phyloP scores from a whole-genome alignment of 2,888 invertebrate species.

The Acanthosepion pharaonis region DNA sequence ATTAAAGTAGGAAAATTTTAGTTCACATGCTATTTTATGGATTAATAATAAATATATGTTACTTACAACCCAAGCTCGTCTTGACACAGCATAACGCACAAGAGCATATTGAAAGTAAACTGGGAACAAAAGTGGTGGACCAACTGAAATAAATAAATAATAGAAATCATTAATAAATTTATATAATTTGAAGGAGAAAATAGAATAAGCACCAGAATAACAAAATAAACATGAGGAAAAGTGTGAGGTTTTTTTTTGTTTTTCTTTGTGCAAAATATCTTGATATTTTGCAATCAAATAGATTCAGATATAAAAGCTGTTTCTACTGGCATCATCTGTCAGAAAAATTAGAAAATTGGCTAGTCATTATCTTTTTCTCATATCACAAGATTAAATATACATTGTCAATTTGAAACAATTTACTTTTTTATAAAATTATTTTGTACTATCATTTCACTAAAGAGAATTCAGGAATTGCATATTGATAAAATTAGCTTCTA shows the following conservation, averaged over 20 bases:
- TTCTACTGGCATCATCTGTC: too few relatives aligned
- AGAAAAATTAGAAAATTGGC: too few relatives aligned
- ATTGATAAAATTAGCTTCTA: not conserved
- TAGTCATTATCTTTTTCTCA: too few relatives aligned
- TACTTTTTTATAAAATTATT: not conserved
- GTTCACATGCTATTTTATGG: not conserved
- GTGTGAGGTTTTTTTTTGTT: too few relatives aligned
- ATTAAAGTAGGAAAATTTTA: not conserved
- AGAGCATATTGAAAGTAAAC: conserved; percentile 73
- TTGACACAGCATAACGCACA: conserved; percentile 67
- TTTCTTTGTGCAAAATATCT: too few relatives aligned
- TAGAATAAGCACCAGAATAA: too few relatives aligned
- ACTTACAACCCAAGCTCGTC: conserved; percentile 67
- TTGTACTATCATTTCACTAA: not conserved
- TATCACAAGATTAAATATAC: not conserved
- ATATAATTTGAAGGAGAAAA: too few relatives aligned
- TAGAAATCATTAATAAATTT: too few relatives aligned
- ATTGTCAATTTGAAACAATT: not conserved
- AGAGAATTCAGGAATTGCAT: not conserved
- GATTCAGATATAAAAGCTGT: too few relatives aligned
- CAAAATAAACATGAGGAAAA: too few relatives aligned
- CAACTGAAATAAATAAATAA: conserved; percentile 62
- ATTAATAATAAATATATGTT: not conserved
- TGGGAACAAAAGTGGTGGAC: conserved; percentile 73
- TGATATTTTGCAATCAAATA: too few relatives aligned